phyloP scores from a whole-genome alignment of 2,113 vertebrate genomes.

The Macrotis lagotis region DNA sequence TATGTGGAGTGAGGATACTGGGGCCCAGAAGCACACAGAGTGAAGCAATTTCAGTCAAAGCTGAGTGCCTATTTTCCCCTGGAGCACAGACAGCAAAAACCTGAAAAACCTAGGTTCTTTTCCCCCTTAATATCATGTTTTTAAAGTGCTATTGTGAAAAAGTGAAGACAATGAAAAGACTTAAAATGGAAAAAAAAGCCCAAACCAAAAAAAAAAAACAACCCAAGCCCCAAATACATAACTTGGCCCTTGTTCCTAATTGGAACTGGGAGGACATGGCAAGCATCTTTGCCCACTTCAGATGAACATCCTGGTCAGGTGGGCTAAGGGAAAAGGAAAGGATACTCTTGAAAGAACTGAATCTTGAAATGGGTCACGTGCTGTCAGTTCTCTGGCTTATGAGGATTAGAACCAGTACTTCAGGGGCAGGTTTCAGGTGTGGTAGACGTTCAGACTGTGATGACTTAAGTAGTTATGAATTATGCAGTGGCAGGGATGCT shows the following conservation, averaged over 20 bases:
- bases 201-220: background rate
- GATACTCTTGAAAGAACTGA: background rate
- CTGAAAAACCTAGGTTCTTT: conserved; percentile 80
- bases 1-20: conserved; percentile 82
- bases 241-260: background rate
- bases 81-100: conserved; percentile 83
- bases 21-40: conserved; percentile 79
- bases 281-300: background rate
- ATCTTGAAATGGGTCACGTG: background rate
- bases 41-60: conserved; percentile 86
- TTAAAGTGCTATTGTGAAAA: conserved; percentile 74
- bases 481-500: background rate
- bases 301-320: background rate
- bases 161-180: conserved; percentile 66
- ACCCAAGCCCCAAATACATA: background rate
- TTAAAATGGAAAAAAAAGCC: conserved; percentile 46
- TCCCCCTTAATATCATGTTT: conserved; percentile 83
- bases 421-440: background rate
- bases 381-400: background rate
- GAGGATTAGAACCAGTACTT: background rate
- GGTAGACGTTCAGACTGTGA: background rate
- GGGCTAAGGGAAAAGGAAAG: background rate
- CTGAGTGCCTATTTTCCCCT: conserved; percentile 86
- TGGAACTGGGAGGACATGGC: conserved; percentile 41
- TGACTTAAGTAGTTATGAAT: background rate